phyloP scores from a whole-genome alignment of 2,888 invertebrate species.

The Drosophila parthenogenetica region DNA sequence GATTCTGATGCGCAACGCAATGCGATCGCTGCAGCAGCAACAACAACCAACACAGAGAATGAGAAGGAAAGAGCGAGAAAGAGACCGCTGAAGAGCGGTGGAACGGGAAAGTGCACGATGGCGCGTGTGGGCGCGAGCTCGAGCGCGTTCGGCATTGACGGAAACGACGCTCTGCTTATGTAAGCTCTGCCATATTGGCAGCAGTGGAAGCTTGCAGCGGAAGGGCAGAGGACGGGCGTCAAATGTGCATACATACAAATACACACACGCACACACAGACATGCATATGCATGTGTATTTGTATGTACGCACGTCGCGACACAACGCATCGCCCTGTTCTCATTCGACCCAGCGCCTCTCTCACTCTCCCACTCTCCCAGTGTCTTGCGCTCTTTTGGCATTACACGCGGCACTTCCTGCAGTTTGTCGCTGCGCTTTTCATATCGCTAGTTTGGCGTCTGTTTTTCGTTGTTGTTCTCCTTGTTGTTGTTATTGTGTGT shows the following conservation, averaged over 20 bases:
- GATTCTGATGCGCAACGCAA: conserved; percentile 81
- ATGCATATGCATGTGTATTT: neutral
- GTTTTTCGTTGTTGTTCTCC: conserved; percentile 30
- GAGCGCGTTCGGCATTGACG: conserved; percentile 65
- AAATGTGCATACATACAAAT: conserved; percentile 42
- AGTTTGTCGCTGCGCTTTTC: conserved; percentile 63
- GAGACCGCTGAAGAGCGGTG: conserved; percentile 26
- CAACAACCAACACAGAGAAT: conserved; percentile 17
- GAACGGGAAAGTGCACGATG: conserved; percentile 33
- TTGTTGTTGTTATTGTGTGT: conserved; percentile 31
- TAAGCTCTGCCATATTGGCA: conserved; percentile 48
- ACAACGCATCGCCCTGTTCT: neutral
- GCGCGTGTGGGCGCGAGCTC: conserved; percentile 64
- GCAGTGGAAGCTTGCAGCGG: conserved; percentile 21
- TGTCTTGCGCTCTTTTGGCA: neutral
- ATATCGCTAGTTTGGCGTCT: conserved; percentile 44
- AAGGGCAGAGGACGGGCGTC: conserved; percentile 21
- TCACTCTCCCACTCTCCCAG: conserved; percentile 1
- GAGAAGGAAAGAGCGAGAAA: conserved; percentile 8
- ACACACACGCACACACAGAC: too few relatives aligned
- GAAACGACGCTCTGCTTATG: conserved; percentile 73
- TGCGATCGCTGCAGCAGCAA: conserved; percentile 63
- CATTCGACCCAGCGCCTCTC: neutral
- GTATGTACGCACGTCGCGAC: conserved; percentile 56
- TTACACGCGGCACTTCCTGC: conserved; percentile 50